Evolutionary conservation across 1,140 invertebrate species (phyloP).

Genomic region (Trichogramma pretiosum): DNA sequence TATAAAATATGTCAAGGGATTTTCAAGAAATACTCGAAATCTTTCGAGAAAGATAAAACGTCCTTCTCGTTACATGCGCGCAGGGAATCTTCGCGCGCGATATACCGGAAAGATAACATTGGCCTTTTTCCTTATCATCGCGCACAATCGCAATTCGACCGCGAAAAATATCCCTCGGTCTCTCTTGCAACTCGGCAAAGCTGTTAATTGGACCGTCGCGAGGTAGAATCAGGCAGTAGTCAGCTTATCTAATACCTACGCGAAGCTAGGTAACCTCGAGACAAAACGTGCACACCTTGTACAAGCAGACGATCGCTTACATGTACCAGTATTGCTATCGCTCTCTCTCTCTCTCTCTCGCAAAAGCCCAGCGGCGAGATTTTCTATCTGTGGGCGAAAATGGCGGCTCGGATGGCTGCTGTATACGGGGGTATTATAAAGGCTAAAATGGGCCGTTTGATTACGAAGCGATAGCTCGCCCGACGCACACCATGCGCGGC

Average conservation of each 20-base stretch:
- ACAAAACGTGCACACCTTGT: too few species aligned
- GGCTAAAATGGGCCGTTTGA: conserved; percentile 45
- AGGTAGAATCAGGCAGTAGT: too few species aligned
- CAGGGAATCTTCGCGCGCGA: not conserved
- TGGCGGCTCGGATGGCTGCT: conserved; percentile 21
- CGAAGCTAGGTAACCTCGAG: too few species aligned
- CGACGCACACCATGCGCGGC: too few species aligned
- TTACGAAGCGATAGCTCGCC: conserved; percentile 43
- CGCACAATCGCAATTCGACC: not conserved
- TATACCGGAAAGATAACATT: conserved; percentile 7
- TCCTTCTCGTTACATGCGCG: not conserved
- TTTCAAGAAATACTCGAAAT: too few species aligned
- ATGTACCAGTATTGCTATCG: too few species aligned
- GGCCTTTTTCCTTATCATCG: conserved; percentile 4
- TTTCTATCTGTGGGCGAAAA: conserved; percentile 29
- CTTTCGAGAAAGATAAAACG: too few species aligned
- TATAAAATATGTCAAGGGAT: too few species aligned
- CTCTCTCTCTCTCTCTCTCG: not conserved
- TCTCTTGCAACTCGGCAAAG: conserved; percentile 1
- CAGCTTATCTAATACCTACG: conserved; percentile 7
- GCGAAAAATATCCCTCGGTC: too few species aligned
- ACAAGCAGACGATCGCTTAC: not conserved
- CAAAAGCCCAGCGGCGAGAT: conserved; percentile 32
- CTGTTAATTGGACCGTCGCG: conserved; percentile 11
- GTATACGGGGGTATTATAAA: conserved; percentile 34